These are phyloP conservation scores for Syrmaticus mikado DNA, from an alignment of 2,113 vertebrate genomes.

Conservation along the genomic window DNA sequence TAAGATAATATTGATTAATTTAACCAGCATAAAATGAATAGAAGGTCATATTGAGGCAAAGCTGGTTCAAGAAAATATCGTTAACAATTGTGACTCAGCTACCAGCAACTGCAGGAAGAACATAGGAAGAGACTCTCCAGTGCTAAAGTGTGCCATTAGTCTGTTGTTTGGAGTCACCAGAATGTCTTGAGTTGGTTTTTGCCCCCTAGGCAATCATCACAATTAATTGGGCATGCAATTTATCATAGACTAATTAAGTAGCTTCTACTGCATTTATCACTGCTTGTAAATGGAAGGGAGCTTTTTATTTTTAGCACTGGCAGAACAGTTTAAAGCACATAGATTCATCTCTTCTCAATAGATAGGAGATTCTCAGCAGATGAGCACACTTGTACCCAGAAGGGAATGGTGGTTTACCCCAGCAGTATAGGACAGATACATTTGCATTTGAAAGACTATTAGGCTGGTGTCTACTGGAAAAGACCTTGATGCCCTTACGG, in stretches of 20 bases:
- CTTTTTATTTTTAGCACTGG: slow-evolving; percentile 8
- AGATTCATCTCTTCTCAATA: background rate
- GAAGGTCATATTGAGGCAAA: background rate
- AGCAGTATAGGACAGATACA: background rate
- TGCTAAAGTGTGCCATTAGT: slow-evolving; percentile 3
- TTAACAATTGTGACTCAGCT: background rate
- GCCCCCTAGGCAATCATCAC: slow-evolving; percentile 52
- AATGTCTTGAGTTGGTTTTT: slow-evolving; percentile 9
- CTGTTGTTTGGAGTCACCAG: slow-evolving; percentile 14
- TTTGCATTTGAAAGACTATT: background rate
- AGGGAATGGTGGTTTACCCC: background rate
- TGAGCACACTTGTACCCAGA: background rate
- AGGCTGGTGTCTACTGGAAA: background rate
- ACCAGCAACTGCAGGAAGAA: background rate
- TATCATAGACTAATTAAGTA: slow-evolving; percentile 64
- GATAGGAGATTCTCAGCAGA: background rate
- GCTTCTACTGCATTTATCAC: slow-evolving; percentile 38
- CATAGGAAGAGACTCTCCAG: background rate
- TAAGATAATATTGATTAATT: slow-evolving; percentile 39
- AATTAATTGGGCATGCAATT: slow-evolving; percentile 67
- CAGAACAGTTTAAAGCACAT: background rate
- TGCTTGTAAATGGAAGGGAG: slow-evolving; percentile 19
- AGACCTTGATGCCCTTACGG: background rate
- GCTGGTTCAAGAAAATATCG: background rate
- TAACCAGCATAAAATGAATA: slow-evolving; percentile 16